Conservation (phyloP, 2,888 invertebrate species). For the Protodeltote pygarga region DNA sequence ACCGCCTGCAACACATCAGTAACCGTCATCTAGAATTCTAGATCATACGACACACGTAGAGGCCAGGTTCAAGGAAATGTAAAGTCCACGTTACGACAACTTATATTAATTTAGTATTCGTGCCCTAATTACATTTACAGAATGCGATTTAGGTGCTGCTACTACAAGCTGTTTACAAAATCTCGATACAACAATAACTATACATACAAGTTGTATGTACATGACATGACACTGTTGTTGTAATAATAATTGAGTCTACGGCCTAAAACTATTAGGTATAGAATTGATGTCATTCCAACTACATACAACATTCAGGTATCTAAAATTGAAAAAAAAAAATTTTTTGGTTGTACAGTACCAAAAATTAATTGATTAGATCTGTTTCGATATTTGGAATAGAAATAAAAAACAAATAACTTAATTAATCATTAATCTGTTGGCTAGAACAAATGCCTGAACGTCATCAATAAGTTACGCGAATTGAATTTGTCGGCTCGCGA, state of each 20-base stretch:
- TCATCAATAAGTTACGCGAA: constrained; percentile 23
- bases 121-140: constrained; percentile 32
- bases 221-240: no score
- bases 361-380: no score
- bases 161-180: constrained; percentile 6
- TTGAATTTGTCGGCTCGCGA: constrained; percentile 36
- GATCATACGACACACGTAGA: constrained; percentile 7
- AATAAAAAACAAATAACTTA: no score
- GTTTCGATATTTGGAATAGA: no score
- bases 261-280: no score
- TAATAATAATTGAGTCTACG: no score
- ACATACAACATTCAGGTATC: no score
- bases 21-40: constrained; percentile 16
- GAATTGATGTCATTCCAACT: no score
- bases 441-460: constrained; percentile 42
- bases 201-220: no score
- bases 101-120: constrained; percentile 21
- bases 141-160: constrained; percentile 20
- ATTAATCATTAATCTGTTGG: constrained; percentile 9
- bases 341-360: no score
- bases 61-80: constrained; percentile 8
- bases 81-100: constrained; percentile 10
- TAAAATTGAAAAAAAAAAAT: no score
- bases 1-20: constrained; percentile 88
- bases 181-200: no score